Evolutionary conservation across 2,888 invertebrate species (phyloP).

Genomic region (Lycaena phlaeas): DNA sequence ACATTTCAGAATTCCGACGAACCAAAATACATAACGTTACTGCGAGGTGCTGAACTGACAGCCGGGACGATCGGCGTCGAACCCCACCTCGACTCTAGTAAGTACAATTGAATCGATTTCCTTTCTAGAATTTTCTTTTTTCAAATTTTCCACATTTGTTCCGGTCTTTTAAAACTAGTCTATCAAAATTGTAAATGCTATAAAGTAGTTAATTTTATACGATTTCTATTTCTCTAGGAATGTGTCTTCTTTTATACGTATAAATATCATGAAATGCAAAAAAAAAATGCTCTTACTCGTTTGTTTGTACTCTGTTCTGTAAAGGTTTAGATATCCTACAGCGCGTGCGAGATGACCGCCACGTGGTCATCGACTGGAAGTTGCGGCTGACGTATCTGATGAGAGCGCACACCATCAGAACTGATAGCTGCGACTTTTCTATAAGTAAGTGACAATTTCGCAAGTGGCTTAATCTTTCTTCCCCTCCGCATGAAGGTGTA

Average conservation of each 20-base stretch:
- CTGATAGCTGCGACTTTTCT: constrained; percentile 82
- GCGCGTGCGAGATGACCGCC: constrained; percentile 76
- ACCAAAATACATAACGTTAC: constrained; percentile 69
- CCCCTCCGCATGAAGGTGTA: no score
- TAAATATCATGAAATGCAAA: no score
- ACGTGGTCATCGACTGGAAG: constrained; percentile 88
- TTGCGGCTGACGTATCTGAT: constrained; percentile 82
- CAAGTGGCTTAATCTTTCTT: not conserved
- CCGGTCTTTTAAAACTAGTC: no score
- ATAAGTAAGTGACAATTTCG: constrained; percentile 66
- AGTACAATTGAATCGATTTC: no score
- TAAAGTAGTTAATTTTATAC: no score
- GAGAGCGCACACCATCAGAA: constrained; percentile 76
- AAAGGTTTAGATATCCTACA: constrained; percentile 43
- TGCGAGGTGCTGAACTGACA: constrained; percentile 69
- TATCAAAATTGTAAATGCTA: no score
- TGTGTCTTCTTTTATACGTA: no score
- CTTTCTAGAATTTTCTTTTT: no score
- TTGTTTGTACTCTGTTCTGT: no score
- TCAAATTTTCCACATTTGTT: no score
- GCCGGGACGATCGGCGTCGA: constrained; percentile 47
- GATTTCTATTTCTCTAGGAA: no score
- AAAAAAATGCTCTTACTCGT: no score
- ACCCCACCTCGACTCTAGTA: constrained; percentile 40
- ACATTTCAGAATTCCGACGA: constrained; percentile 72